These are phyloP conservation scores for Eleutherodactylus coqui DNA, from an alignment of 2,797 vertebrate species.

Conservation along the genomic window DNA sequence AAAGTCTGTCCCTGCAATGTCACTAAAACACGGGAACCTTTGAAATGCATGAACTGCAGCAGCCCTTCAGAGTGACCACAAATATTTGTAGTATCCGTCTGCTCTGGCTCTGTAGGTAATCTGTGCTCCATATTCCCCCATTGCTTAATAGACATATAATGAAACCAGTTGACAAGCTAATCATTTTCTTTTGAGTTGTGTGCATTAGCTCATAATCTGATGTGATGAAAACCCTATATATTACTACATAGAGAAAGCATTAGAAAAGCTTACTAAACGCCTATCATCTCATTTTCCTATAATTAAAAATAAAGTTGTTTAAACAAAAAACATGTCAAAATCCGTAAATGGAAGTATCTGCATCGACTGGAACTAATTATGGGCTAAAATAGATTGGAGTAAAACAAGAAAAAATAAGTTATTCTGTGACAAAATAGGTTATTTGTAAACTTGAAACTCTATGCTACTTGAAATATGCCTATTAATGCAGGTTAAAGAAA, in stretches of 20 bases:
- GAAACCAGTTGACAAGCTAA: too few species aligned
- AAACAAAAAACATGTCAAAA: background rate
- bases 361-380: background rate
- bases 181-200: too few species aligned
- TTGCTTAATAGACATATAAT: background rate
- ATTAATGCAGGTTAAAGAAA: background rate
- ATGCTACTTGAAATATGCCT: background rate
- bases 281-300: background rate
- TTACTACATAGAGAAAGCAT: background rate
- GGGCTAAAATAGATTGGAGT: background rate
- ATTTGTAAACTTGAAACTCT: background rate
- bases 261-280: background rate
- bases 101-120: too few species aligned
- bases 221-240: too few species aligned
- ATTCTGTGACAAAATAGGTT: background rate
- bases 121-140: too few species aligned
- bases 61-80: too few species aligned
- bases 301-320: background rate
- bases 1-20: background rate
- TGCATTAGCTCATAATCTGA: too few species aligned
- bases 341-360: background rate
- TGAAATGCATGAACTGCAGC: too few species aligned
- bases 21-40: background rate
- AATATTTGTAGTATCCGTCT: too few species aligned
- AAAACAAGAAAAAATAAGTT: background rate